Base-by-base conservation (phyloP, 2,888 invertebrate species). In the Phymatocera aterrima region DNA sequence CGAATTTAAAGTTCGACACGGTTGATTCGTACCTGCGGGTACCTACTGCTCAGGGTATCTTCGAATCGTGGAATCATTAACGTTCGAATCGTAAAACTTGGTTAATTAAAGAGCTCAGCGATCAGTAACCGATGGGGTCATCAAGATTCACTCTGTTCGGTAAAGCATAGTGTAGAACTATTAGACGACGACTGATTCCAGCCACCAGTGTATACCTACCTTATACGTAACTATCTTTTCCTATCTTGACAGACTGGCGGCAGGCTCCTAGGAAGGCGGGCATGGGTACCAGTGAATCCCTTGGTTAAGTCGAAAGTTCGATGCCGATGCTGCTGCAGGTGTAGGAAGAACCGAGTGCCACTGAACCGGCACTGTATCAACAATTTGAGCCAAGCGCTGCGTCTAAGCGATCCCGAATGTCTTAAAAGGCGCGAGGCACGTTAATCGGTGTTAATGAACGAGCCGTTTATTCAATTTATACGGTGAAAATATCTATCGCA, bases 361-460 rank as follows among this genome's bases (percentile, higher is more conserved):
- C 60, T 37, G 72, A 72, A 54, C 51, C 72, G 12, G 18, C 72
- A 51, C 54, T 51, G 21, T 72, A 72, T 72, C 51, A 72, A n/a
- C n/a, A n/a, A 18, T 54, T 37, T 31, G 72, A 72, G 34, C 54
- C 31, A 37, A 54, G 54, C 48, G 37, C 51, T 68, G 68, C n/a
- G n/a, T n/a, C 72, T 28, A 72, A 18, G 72, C 72, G 72, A 72
- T 51, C 18, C 51, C 31, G 51, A 75, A 60, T 31, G 60, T 75
- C 75, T 75, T 5, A 34, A 72, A 72, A 72, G 75, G 57, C 75
- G 84, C 46, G 70, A 57, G 85, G 85, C 87, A 85, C 85, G 86
- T 86, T 86, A 87, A 88, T 88, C 84, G 84, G 78, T 82, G 85
- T 84, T 87, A 88, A 88, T 86, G 87, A 88, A 88, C 85, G 83